Evolutionary conservation across 2,888 invertebrate genomes (phyloP), one percentile per base, ranked within the genome.

Genomic region (Pediacus dermestoides): DNA sequence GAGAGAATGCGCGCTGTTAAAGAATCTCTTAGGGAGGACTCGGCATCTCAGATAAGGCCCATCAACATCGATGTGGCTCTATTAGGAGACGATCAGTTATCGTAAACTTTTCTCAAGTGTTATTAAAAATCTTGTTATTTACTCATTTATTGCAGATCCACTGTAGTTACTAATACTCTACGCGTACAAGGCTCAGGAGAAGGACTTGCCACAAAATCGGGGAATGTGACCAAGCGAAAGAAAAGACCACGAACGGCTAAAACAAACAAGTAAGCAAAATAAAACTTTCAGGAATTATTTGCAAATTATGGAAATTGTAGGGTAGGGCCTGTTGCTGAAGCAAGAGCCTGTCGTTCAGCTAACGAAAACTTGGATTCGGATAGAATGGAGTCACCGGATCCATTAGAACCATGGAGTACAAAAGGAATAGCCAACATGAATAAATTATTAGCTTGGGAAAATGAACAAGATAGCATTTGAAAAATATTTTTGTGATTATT

Each of bases 321-420:
- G 47, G 73, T 77, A 43, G 72, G 70, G 6, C 77, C 77, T 26
- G 61, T 63, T 6, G 50, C 57, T n/a, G 52, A 54, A 22, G 52
- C 55, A 34, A 65, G 73, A 54, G 55, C 65, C 33, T 72, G 71
- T 47, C 65, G 64, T 40, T 72, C 73, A 12, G 72, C 71, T 13
- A 63, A 60, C 37, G 54, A 42, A 22, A 46, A 50, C 36, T 35
- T 39, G 15, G 54, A 62, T 42, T 61, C 61, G 0, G 63, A 64
- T 14, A 56, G 50, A 27, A 46, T 56, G 4, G 66, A 70, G 33
- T 74, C 74, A 4, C 74, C 76, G 2, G 81, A 83, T 70, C 81
- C 81, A 3, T 65, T 84, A 42, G 81, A 84, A 58, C 80, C 84
- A 0, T 85, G 84, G 84, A 84, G 83, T 66, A 83, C 80, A 25